Conservation (phyloP, 2,797 vertebrate genomes). For the Ptychadena robeensis region DNA sequence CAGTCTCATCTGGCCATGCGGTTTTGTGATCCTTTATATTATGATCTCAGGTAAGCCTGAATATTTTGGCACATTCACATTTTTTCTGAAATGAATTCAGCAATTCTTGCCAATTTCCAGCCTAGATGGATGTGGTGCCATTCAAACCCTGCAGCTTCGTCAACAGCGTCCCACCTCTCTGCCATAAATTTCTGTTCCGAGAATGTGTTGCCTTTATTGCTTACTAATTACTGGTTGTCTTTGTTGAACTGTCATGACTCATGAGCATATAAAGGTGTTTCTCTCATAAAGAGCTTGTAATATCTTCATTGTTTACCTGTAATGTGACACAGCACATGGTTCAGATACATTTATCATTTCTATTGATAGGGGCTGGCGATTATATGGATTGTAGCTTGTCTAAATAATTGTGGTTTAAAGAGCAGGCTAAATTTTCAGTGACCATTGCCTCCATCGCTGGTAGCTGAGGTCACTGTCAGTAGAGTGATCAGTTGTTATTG, state of each 20-base stretch:
- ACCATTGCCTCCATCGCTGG: neutral
- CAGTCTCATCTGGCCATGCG: neutral
- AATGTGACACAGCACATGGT: neutral
- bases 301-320: constrained; percentile 31
- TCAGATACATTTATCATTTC: constrained; percentile 1
- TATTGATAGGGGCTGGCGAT: neutral
- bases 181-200: constrained; percentile 33
- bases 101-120: neutral
- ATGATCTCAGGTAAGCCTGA: neutral
- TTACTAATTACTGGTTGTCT: constrained; percentile 51
- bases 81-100: neutral
- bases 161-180: constrained; percentile 27
- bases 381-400: neutral
- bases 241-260: constrained; percentile 44
- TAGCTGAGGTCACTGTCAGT: neutral
- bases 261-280: constrained; percentile 30
- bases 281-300: constrained; percentile 28
- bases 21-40: neutral
- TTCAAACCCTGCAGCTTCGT: constrained; percentile 27
- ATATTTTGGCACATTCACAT: neutral
- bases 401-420: neutral
- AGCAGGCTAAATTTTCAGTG: neutral
- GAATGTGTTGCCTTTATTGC: constrained; percentile 37
- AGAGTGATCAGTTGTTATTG: neutral
- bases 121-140: constrained; percentile 12